Percentiles rank a stretch among this genome's conserved stretches.
These are phyloP conservation scores for Pseudomyrmex pallidus DNA, from an alignment of 1,140 invertebrate genomes.

Conservation along the genomic window DNA sequence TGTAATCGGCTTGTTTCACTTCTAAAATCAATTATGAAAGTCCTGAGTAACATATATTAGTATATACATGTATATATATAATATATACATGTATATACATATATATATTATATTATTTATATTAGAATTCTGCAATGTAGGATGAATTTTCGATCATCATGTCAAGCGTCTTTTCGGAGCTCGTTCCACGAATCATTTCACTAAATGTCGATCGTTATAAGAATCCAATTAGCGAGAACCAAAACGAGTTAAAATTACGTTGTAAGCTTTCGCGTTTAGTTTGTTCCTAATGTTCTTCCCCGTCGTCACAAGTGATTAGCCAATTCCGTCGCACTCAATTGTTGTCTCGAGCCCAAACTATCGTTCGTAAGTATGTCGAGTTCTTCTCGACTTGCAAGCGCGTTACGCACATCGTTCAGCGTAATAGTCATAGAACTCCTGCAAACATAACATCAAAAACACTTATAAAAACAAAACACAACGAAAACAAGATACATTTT, in stretches of 20 bases:
- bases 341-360: conserved; percentile 76
- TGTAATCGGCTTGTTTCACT: background rate
- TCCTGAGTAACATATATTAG: conserved; percentile 25
- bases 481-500: no score
- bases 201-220: background rate
- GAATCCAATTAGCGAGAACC: conserved; percentile 34
- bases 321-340: conserved; percentile 18
- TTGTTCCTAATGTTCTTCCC: background rate
- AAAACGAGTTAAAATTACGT: background rate
- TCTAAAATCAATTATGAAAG: conserved; percentile 22
- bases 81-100: no score
- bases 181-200: no score
- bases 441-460: conserved; percentile 57
- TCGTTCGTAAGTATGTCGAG: conserved; percentile 83
- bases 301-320: background rate
- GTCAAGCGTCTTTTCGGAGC: no score
- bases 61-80: no score
- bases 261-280: background rate
- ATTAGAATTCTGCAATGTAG: no score
- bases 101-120: no score
- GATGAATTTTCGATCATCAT: no score
- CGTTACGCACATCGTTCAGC: conserved; percentile 78
- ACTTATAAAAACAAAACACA: conserved; percentile 16
- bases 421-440: conserved; percentile 71
- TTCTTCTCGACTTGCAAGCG: conserved; percentile 78